Evolutionary conservation across 1,140 invertebrate genomes (phyloP).

Genomic region (Drosophila athabasca): DNA sequence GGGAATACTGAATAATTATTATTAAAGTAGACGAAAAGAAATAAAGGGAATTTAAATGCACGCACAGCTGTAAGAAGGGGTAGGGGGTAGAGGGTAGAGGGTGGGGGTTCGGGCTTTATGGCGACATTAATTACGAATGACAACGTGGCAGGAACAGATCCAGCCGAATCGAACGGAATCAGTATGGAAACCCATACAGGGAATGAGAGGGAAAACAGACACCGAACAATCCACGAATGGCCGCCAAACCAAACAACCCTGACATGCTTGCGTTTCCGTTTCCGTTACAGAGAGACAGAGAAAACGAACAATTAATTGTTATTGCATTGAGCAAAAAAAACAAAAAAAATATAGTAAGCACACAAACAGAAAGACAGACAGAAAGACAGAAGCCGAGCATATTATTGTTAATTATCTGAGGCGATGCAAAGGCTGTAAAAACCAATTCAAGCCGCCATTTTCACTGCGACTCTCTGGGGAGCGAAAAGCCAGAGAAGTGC

Average conservation of each 20-base stretch:
- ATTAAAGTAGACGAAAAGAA: conserved; percentile 23
- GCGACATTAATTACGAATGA: conserved; percentile 66
- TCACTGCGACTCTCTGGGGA: background rate
- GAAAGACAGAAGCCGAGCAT: conserved; percentile 20
- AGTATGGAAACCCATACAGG: conserved; percentile 24
- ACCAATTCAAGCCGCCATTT: conserved; percentile 41
- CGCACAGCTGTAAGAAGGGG: background rate
- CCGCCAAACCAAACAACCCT: conserved; percentile 59
- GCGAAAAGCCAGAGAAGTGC: too few species aligned
- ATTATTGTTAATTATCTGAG: conserved; percentile 78
- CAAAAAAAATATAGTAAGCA: conserved; percentile 7
- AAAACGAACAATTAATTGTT: conserved; percentile 54
- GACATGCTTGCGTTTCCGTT: conserved; percentile 76
- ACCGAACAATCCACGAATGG: conserved; percentile 48
- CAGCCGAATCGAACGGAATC: conserved; percentile 11
- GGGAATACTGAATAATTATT: conserved; percentile 48
- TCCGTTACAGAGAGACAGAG: conserved; percentile 33
- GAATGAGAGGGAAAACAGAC: conserved; percentile 20
- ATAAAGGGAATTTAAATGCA: conserved; percentile 32
- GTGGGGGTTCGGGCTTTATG: background rate
- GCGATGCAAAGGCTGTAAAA: conserved; percentile 46
- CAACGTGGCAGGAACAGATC: conserved; percentile 46
- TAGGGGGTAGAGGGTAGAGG: background rate
- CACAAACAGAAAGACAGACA: conserved; percentile 17
- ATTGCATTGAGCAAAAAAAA: conserved; percentile 57